Evolutionary conservation across 2,888 invertebrate species (phyloP), one percentile per base, ranked within the genome.

Genomic region (Clitarchus hookeri): DNA sequence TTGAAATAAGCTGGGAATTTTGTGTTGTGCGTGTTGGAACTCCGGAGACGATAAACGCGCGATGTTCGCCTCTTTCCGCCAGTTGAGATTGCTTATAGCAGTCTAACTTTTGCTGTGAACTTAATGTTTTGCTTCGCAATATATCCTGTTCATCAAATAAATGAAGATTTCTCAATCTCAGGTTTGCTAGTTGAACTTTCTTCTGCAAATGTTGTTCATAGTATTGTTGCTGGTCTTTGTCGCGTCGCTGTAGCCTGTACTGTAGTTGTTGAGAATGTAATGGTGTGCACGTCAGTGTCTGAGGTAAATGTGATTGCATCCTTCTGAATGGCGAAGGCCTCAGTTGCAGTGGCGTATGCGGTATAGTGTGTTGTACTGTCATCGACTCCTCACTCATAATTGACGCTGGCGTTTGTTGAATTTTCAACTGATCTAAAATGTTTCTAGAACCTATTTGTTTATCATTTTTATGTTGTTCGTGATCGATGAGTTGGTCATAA

Each of bases 171-270:
- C 25, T 84, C 26, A 53, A 16, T 84, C 44, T 54, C n/a, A 19
- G 25, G 19, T 48, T 84, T 23, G 26, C 26, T 48, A 44, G 84
- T 48, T 84, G 84, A 25, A 53, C 26, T 53, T 44, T 84, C 48
- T 84, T 36, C 48, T 84, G 84, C 48, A 84, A 54, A 19, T 84
- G 84, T 12, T 48, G 84, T 48, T 84, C 84, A 25, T 44, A 54
- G 6, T 12, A 54, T 25, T 48, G 48, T 84, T 53, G 48, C 16
- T 44, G 16, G 54, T 84, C 26, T 26, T 48, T 84, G 53, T 84
- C 26, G 23, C 84, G 44, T 84, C n/a, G 84, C 26, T 84, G 82
- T 82, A 23, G 36, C 19, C 13, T 82, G 82, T 27, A 44, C 44
- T 26, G 82, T 27, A 44, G 44, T 82, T 26, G 82, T 36, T 82